Evolutionary conservation across 92 coral and sea anemone genomes (phyloP).

Genomic region (Porites lobata): DNA sequence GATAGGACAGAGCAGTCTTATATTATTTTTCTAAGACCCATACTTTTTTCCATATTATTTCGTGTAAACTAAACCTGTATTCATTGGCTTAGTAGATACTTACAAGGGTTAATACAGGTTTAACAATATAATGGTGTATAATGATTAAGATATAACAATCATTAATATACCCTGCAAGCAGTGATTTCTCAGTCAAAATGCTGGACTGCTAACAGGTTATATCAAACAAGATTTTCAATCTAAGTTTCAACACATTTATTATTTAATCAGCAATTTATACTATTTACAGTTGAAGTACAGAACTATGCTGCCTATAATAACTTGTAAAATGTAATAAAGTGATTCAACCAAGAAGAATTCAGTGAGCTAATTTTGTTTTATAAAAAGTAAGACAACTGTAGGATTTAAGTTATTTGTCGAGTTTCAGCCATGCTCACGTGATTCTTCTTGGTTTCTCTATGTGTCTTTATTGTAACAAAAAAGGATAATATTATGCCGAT

Average conservation of each 20-base stretch:
- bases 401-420: neutral
- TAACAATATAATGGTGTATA: too few relatives aligned
- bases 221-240: neutral
- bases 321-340: neutral
- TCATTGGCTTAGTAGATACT: too few relatives aligned
- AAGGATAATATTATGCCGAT: too few relatives aligned
- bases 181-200: too few relatives aligned
- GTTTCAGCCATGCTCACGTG: conserved; percentile 2
- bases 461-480: too few relatives aligned
- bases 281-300: conserved; percentile 20
- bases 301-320: neutral
- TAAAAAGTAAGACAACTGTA: neutral
- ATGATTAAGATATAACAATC: too few relatives aligned
- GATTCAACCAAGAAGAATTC: conserved; percentile 4
- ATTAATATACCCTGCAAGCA: too few relatives aligned
- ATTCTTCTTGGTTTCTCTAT: neutral
- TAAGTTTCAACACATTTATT: neutral
- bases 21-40: too few relatives aligned
- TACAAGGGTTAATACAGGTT: too few relatives aligned
- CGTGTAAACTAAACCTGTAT: too few relatives aligned
- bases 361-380: neutral
- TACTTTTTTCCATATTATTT: too few relatives aligned
- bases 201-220: neutral
- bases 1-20: too few relatives aligned
- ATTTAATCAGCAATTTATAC: conserved; percentile 2